A percentile compares a stretch with the other conserved stretches of the same genome.
Evolutionary conservation across 64 coral and sea anemone species (phyloP).

Genomic region (Platygyra sinensis): DNA sequence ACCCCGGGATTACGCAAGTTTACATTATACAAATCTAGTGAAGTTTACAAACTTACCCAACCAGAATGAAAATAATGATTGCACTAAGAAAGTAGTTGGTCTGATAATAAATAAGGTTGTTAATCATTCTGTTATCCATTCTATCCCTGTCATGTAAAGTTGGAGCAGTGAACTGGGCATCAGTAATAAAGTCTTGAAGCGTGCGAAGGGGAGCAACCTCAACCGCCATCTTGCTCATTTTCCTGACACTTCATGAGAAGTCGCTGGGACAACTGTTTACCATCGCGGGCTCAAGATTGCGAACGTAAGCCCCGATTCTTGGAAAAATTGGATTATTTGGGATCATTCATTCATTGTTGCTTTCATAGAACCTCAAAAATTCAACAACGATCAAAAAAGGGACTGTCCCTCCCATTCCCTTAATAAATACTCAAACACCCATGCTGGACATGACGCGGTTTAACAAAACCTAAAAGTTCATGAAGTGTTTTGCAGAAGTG

Average conservation of each 20-base stretch:
- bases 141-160: conserved; percentile 68
- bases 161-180: conserved; percentile 77
- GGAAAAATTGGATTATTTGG: no score
- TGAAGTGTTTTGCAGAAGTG: no score
- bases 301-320: no score
- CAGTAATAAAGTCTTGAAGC: conserved; percentile 79
- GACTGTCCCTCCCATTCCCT: no score
- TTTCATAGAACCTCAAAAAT: no score
- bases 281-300: background rate
- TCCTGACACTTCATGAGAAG: conserved; percentile 13
- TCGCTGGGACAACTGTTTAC: background rate
- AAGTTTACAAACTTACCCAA: conserved; percentile 61
- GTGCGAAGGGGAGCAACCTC: conserved; percentile 76
- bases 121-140: conserved; percentile 73
- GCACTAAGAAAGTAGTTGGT: conserved; percentile 79
- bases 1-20: no score
- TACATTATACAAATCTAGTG: background rate
- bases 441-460: no score
- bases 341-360: no score
- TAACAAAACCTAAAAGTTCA: no score
- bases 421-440: no score
- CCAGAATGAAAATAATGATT: conserved; percentile 69
- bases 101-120: conserved; percentile 86
- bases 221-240: conserved; percentile 72
- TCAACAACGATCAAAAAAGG: no score